Evolutionary conservation across 2,113 vertebrate genomes (phyloP).

Genomic region (Periophthalmus modestus): DNA sequence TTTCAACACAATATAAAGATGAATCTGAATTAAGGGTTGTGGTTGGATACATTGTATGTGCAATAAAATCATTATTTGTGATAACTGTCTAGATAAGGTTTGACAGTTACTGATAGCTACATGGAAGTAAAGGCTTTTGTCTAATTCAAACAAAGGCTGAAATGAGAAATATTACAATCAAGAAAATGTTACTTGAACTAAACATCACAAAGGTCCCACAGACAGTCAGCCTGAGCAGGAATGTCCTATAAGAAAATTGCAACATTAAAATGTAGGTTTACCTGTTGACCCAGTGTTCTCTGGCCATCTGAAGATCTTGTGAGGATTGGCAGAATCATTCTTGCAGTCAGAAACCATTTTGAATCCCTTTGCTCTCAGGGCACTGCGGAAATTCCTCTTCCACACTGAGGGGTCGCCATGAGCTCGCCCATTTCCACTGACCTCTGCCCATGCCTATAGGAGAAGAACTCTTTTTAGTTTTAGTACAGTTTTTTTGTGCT

Average conservation of each 20-base stretch:
- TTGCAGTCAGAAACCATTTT: constrained; percentile 71
- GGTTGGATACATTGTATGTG: neutral
- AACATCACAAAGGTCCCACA: neutral
- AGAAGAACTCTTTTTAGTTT: neutral
- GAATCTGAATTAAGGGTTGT: too few relatives aligned
- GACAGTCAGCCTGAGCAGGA: neutral
- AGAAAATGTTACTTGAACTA: neutral
- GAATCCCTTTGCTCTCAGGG: constrained; percentile 82
- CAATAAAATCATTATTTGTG: neutral
- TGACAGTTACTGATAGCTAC: neutral
- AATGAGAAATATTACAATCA: neutral
- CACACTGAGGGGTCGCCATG: constrained; percentile 78
- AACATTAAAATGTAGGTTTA: constrained; percentile 20
- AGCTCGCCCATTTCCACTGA: constrained; percentile 67
- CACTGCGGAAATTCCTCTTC: constrained; percentile 90
- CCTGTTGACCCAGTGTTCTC: constrained; percentile 40
- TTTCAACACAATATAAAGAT: neutral
- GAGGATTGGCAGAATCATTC: constrained; percentile 80
- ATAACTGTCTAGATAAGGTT: neutral
- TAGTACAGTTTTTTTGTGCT: neutral
- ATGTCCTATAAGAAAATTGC: neutral
- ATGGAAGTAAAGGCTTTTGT: neutral
- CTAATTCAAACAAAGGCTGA: neutral
- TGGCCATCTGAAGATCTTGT: constrained; percentile 81
- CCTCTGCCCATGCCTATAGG: constrained; percentile 83